Evolutionary conservation across 2,888 invertebrate genomes (phyloP), one percentile per base, ranked within the genome.

Genomic region (Hirtodrosophila histrioides): DNA sequence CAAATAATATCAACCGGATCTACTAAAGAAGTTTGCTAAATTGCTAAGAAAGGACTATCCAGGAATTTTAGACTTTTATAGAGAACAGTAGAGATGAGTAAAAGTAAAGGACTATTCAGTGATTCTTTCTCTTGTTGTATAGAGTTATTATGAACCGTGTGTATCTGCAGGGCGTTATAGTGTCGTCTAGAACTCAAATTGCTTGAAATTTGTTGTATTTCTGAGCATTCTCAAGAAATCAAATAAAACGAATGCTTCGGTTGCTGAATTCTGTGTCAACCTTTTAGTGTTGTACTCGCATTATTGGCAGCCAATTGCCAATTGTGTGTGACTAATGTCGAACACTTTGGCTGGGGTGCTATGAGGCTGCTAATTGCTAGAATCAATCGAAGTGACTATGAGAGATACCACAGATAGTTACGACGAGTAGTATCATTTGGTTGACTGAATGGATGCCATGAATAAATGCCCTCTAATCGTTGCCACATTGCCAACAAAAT

Each of bases 351-450:
- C 35, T 11, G 40, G 33, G 29, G 24, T 39, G 65, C 45, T 78
- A 82, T 66, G 69, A 70, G 60, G 50, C 71, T 63, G 87, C 60
- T 82, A 82, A 82, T 82, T 82, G 81, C 11, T 75, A 65, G 39
- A 67, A 64, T 65, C 87, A 73, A 84, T 73, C 43, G 61, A n/a
- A 3, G 8, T 8, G 9, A 41, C 45, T 23, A 8, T 35, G 41
- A 23, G 4, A 3, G 4, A 31, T 31, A 31, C 6, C 7, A 48
- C 37, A 33, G 8, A 33, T 39, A 50, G 24, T 17, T 44, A 24
- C 45, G 41, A 43, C 8, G 12, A 51, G 12, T 27, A 27, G 31
- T 23, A 12, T 8, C 12, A 17, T 35, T 8, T 17, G 11, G 12
- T 29, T 46, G n/a, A 41, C 12, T 17, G 31, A 36, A 49, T 50